phyloP scores from a whole-genome alignment of 2,888 invertebrate species.

The Platerodrilus igneus region DNA sequence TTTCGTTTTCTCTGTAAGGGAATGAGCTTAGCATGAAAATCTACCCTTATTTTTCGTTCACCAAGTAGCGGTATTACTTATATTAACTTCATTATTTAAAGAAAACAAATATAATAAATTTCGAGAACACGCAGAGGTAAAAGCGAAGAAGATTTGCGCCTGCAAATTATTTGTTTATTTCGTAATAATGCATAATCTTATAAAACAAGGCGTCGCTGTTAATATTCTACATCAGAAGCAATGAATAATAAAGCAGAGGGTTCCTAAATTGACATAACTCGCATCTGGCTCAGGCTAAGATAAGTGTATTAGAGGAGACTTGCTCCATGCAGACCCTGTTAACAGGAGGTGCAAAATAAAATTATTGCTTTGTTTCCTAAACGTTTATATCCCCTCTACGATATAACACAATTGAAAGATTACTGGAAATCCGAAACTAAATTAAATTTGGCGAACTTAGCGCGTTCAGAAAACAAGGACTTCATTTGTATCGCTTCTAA shows the following conservation, averaged over 20 bases:
- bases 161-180: slow-evolving; percentile 9
- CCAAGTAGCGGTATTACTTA: slow-evolving; percentile 11
- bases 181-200: slow-evolving; percentile 12
- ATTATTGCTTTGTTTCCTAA: slow-evolving; percentile 25
- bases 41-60: too few relatives aligned
- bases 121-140: slow-evolving; percentile 3
- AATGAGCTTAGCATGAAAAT: slow-evolving; percentile 14
- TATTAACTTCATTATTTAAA: slow-evolving; percentile 15
- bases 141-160: slow-evolving; percentile 4
- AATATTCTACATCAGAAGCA: slow-evolving; percentile 23
- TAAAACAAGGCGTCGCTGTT: slow-evolving; percentile 17
- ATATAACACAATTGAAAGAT: slow-evolving; percentile 17
- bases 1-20: slow-evolving; percentile 22
- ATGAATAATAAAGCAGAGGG: slow-evolving; percentile 36
- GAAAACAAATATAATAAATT: slow-evolving; percentile 17
- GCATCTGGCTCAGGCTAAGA: slow-evolving; percentile 36
- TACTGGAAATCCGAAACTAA: too few relatives aligned
- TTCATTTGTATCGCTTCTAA: too few relatives aligned
- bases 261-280: slow-evolving; percentile 39
- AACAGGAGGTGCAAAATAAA: slow-evolving; percentile 24
- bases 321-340: slow-evolving; percentile 16
- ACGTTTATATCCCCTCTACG: slow-evolving; percentile 17
- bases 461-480: too few relatives aligned
- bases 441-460: too few relatives aligned
- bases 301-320: slow-evolving; percentile 37